A percentile compares a stretch with the other conserved stretches of the same genome.
Conservation (phyloP, 2,797 vertebrate genomes). For the Limnodromus scolopaceus region DNA sequence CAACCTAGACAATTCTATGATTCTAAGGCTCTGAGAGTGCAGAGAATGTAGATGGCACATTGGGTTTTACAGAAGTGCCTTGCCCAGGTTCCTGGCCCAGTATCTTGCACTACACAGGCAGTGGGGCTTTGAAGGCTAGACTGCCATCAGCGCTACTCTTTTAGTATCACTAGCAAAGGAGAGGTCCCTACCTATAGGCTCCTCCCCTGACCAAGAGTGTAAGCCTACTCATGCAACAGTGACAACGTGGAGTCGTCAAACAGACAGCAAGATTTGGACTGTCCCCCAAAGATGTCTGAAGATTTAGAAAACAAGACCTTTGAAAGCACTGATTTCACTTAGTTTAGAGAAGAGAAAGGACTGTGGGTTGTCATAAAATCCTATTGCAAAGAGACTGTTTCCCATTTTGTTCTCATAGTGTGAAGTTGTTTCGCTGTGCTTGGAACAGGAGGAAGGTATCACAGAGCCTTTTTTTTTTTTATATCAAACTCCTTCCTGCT, state of each 20-base stretch:
- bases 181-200: neutral
- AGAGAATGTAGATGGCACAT: neutral
- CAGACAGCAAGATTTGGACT: neutral
- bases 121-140: neutral
- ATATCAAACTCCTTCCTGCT: neutral
- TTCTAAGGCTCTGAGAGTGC: neutral
- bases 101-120: neutral
- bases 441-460: neutral
- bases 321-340: neutral
- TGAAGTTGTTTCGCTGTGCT: neutral
- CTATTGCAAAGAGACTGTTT: neutral
- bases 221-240: neutral
- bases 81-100: neutral
- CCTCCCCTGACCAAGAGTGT: neutral
- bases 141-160: neutral
- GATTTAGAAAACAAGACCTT: neutral
- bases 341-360: neutral
- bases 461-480: neutral
- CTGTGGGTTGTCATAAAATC: neutral
- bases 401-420: neutral
- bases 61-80: neutral
- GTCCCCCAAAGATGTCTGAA: neutral
- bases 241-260: neutral
- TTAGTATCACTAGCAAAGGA: neutral
- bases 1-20: too few relatives aligned